Evolutionary conservation across 1,140 invertebrate genomes (phyloP), one percentile per base, ranked within the genome.

Genomic region (Dolichoris vasculosae): DNA sequence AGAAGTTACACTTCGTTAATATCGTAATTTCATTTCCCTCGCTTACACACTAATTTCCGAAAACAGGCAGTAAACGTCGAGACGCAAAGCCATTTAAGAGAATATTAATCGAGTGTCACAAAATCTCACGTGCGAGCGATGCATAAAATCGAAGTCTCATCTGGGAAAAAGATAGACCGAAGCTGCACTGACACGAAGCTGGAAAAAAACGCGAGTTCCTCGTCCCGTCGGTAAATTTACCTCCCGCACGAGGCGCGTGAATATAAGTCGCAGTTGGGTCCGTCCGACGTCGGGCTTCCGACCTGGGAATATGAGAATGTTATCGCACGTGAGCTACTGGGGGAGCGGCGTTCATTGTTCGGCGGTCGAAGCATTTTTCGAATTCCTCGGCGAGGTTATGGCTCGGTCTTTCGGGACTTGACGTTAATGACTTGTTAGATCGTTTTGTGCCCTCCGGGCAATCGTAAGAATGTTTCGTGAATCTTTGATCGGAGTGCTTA

Each of bases 381-480:
- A 46, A 75, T 75, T 75, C 71, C n/a, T 46, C 38, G 38, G 13
- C 20, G 40, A 75, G 43, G 71, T 75, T 43, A 75, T 8, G 71
- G 71, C 4, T 26, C 40, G 20, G 23, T 26, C 71, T 75, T 46
- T 75, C 40, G 40, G 43, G 71, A 77, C 30, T 77, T 77, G 75
- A 77, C 46, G 46, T 48, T 77, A 77, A 77, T 77, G 75, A 51
- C 75, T 77, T 51, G 43, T 77, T 51, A 20, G 43, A 77, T 51
- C n/a, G 43, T 11, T 30, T n/a, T 0, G 43, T 77, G 26, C 46
- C n/a, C 11, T n/a, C 8, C 30, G 75, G 46, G 38, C 43, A 40
- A n/a, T 32, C n/a, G n/a, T 75, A 75, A 46, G 46, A 77, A 77
- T 77, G 77, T 40, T 79, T 79, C 77, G 30, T 79, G 77, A 77